Conservation (phyloP, 2,797 vertebrate genomes). For the Oceanodroma leucorhoa region DNA sequence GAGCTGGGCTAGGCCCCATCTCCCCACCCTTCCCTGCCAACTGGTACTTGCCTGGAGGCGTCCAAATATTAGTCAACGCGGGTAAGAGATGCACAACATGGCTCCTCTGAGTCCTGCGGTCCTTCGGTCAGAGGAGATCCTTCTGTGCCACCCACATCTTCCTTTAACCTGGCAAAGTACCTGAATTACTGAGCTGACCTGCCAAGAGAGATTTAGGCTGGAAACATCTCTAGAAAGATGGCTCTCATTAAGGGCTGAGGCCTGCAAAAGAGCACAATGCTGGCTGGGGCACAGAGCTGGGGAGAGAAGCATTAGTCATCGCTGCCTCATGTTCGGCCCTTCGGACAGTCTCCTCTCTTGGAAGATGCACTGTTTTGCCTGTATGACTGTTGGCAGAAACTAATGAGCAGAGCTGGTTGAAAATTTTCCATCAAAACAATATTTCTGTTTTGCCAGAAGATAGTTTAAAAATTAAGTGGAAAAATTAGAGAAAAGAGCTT, state of each 20-base stretch:
- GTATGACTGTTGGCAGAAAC: neutral
- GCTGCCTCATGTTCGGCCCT: neutral
- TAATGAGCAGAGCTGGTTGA: slow-evolving; percentile 23
- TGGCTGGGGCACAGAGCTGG: slow-evolving; percentile 12
- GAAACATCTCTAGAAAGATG: slow-evolving; percentile 42
- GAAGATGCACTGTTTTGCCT: neutral
- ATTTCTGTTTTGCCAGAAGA: slow-evolving; percentile 48
- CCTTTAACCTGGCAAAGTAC: slow-evolving; percentile 13
- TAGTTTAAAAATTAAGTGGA: slow-evolving; percentile 48
- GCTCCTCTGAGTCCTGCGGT: rapidly evolving
- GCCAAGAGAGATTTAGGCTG: slow-evolving; percentile 24
- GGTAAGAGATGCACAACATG: neutral
- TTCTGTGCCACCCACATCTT: slow-evolving; percentile 20
- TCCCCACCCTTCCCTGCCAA: neutral
- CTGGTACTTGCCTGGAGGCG: neutral
- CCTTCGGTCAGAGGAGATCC: neutral
- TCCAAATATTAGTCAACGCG: neutral
- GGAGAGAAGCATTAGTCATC: neutral
- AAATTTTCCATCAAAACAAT: slow-evolving; percentile 43
- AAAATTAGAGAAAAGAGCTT: slow-evolving; percentile 26
- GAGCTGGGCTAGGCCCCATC: neutral
- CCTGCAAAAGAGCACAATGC: neutral
- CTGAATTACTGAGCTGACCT: neutral
- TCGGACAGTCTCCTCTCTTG: slow-evolving; percentile 5
- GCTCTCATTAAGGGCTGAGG: slow-evolving; percentile 17